These are phyloP conservation scores for Ochotona curzoniae DNA, from an alignment of 2,113 vertebrate species.

Conservation along the genomic window DNA sequence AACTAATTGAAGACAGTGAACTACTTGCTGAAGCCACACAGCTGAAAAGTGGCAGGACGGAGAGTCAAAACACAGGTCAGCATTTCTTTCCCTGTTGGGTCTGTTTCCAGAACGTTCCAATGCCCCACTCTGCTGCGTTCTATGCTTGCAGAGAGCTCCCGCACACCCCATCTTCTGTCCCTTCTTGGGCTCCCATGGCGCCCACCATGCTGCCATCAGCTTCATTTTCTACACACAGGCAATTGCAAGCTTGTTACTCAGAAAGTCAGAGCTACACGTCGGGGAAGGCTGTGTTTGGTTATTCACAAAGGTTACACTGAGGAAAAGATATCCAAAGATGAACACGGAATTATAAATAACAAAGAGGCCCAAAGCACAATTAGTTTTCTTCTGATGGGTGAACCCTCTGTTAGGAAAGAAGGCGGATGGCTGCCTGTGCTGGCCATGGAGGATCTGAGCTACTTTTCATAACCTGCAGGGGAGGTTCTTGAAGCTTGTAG, in stretches of 20 bases:
- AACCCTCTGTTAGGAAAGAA: background rate
- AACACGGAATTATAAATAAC: background rate
- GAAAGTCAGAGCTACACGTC: background rate
- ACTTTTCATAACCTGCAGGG: background rate
- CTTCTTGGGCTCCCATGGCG: background rate
- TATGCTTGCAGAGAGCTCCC: background rate
- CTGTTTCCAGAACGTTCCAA: background rate
- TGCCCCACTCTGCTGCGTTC: background rate
- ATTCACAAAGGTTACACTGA: background rate
- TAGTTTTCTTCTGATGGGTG: background rate
- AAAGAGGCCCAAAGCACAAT: background rate
- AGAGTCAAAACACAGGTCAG: background rate
- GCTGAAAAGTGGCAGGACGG: background rate
- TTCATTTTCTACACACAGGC: background rate
- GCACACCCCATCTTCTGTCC: background rate
- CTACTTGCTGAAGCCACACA: background rate
- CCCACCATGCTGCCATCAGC: background rate
- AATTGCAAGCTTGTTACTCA: background rate
- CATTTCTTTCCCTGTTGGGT: background rate
- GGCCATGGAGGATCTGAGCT: background rate
- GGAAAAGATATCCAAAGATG: background rate
- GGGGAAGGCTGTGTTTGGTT: background rate
- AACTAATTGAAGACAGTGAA: background rate
- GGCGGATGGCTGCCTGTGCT: background rate
- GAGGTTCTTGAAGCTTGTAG: background rate